These are phyloP conservation scores for Nycticebus coucang DNA, from an alignment of 2,113 vertebrate species.

Conservation along the genomic window DNA sequence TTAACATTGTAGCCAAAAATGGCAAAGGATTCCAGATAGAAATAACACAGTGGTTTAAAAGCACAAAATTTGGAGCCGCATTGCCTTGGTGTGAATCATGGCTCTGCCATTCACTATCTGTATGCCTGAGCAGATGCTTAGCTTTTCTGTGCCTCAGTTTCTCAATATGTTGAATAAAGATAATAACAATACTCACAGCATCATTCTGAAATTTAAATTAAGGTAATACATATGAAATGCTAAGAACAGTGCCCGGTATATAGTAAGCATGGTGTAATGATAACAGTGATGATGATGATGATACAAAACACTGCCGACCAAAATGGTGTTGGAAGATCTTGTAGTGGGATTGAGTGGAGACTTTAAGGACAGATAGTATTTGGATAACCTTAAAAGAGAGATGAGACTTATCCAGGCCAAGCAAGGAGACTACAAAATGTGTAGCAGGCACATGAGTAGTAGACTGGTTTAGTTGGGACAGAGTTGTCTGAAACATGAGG, in stretches of 20 bases:
- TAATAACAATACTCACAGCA: not conserved
- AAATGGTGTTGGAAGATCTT: not conserved
- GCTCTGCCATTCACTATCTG: not conserved
- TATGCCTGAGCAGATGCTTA: not conserved
- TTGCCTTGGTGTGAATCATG: not conserved
- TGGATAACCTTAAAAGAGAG: not conserved
- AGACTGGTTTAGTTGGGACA: not conserved
- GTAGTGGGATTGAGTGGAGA: not conserved
- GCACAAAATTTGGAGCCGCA: not conserved
- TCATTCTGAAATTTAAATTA: slow-evolving; percentile 9
- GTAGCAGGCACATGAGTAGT: not conserved
- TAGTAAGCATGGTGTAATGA: not conserved
- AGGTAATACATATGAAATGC: not conserved
- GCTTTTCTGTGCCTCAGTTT: not conserved
- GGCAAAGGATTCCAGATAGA: not conserved
- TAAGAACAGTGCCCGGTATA: not conserved
- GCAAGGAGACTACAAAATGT: not conserved
- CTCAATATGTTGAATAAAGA: not conserved
- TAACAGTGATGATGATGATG: not conserved
- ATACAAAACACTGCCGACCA: not conserved
- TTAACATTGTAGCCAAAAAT: not conserved
- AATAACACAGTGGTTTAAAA: not conserved
- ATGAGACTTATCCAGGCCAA: not conserved
- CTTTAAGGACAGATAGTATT: not conserved
- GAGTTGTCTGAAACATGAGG: not conserved